Conservation (phyloP, 2,888 invertebrate genomes). For the Drosophila mettleri region DNA sequence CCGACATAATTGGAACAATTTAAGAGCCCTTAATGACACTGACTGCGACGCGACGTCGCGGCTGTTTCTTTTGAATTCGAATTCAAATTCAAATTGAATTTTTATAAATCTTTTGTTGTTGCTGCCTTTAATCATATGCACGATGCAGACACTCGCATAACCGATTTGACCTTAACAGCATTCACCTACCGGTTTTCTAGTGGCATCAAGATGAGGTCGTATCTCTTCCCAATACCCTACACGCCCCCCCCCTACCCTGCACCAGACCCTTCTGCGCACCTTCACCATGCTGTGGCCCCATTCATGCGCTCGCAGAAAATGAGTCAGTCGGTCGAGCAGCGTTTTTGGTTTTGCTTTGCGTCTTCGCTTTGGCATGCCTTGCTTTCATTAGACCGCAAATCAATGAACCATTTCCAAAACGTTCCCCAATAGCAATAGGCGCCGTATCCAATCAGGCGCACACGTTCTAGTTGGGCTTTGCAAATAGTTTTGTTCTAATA, state of each 20-base stretch:
- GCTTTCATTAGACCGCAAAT: conserved; percentile 50
- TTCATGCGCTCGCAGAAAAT: conserved; percentile 62
- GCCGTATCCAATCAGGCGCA: conserved; percentile 1
- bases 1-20: conserved; percentile 78
- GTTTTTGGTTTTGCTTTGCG: conserved; percentile 21
- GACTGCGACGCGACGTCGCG: conserved; percentile 38
- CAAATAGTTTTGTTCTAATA: background rate
- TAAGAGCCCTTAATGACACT: conserved; percentile 78
- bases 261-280: background rate
- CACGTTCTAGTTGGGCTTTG: conserved; percentile 5
- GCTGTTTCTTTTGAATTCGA: conserved; percentile 34
- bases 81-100: conserved; percentile 62
- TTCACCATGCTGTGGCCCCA: conserved; percentile 37
- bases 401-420: conserved; percentile 66
- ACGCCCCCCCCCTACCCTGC: background rate
- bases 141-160: conserved; percentile 49
- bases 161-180: conserved; percentile 75
- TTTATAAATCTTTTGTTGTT: conserved; percentile 48
- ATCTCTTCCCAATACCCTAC: conserved; percentile 11
- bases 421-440: conserved; percentile 32
- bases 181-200: conserved; percentile 74
- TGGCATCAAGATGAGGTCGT: conserved; percentile 48
- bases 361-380: conserved; percentile 16
- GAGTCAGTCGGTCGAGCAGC: conserved; percentile 74
- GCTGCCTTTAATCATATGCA: conserved; percentile 51